Evolutionary conservation across 2,797 vertebrate species (phyloP).

Genomic region (Eulemur albifrons): DNA sequence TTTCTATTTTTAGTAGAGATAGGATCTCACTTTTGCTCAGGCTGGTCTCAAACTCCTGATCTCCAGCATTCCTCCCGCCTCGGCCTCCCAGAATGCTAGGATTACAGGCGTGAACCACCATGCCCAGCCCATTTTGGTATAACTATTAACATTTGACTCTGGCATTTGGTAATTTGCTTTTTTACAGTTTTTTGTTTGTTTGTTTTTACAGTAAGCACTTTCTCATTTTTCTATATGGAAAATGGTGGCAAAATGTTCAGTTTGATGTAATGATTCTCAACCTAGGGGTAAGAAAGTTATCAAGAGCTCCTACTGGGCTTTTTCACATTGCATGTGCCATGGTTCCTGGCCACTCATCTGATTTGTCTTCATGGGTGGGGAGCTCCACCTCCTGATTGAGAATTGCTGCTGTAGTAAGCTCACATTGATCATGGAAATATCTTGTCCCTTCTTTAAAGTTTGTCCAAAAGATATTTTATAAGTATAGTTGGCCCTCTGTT

Average conservation of each 20-base stretch:
- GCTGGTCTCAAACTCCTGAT: no score
- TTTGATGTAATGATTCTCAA: slow-evolving; percentile 6
- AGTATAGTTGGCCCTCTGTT: background rate
- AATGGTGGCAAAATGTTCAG: background rate
- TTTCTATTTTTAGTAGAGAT: no score
- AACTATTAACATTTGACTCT: background rate
- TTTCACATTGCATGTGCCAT: background rate
- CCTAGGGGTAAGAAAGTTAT: background rate
- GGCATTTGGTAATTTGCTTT: slow-evolving; percentile 20
- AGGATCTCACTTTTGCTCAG: no score
- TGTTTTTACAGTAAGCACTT: background rate
- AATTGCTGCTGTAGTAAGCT: background rate
- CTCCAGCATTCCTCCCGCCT: no score
- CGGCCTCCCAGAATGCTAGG: no score
- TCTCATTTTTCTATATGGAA: background rate
- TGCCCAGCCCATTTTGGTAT: background rate
- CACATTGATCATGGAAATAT: background rate
- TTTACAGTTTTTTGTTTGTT: background rate
- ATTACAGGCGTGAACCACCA: no score
- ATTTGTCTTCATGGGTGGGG: background rate
- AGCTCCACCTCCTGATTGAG: background rate
- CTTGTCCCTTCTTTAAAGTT: background rate
- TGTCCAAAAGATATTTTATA: background rate
- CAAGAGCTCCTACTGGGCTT: background rate
- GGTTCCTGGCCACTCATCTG: background rate